A percentile compares a stretch with the other conserved stretches of the same genome.
Evolutionary conservation across 2,113 vertebrate species (phyloP).

Genomic region (Tychaedon coryphoeus): DNA sequence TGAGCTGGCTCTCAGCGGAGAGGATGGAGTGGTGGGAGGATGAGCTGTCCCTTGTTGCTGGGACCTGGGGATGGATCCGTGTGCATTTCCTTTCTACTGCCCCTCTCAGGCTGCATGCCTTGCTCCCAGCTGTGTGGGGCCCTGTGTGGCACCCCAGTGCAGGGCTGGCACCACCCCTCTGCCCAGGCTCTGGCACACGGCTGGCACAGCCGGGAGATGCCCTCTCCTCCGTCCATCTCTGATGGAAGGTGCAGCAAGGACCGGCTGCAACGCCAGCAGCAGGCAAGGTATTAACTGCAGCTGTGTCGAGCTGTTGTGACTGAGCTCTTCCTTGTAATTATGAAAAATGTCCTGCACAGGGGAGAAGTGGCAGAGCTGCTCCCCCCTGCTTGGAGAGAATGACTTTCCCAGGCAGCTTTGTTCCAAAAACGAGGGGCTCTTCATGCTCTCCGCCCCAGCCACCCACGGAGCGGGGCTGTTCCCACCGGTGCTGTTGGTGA

Average conservation of each 20-base stretch:
- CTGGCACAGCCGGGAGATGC: neutral
- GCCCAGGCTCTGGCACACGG: neutral
- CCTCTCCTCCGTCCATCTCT: neutral
- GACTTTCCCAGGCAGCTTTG: conserved; percentile 55
- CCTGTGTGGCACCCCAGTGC: neutral
- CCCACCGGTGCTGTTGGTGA: conserved; percentile 12
- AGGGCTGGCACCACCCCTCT: neutral
- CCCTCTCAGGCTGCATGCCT: neutral
- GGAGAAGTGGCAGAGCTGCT: conserved; percentile 20
- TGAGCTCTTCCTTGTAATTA: conserved; percentile 50
- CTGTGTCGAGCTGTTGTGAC: neutral
- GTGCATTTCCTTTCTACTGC: neutral
- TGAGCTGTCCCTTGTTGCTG: neutral
- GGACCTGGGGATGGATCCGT: rapidly evolving
- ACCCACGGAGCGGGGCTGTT: conserved; percentile 43
- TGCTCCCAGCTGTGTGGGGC: neutral
- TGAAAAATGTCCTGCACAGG: conserved; percentile 54
- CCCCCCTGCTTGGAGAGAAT: conserved; percentile 18
- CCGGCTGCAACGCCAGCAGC: neutral
- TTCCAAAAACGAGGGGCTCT: neutral
- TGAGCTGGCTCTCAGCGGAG: neutral
- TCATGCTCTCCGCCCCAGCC: neutral
- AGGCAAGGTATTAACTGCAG: conserved; percentile 21
- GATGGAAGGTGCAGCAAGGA: neutral
- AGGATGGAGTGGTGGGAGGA: neutral